A percentile compares a stretch with the other conserved stretches of the same genome.
Evolutionary conservation across 1,140 invertebrate species (phyloP).

Genomic region (Delia radicum): DNA sequence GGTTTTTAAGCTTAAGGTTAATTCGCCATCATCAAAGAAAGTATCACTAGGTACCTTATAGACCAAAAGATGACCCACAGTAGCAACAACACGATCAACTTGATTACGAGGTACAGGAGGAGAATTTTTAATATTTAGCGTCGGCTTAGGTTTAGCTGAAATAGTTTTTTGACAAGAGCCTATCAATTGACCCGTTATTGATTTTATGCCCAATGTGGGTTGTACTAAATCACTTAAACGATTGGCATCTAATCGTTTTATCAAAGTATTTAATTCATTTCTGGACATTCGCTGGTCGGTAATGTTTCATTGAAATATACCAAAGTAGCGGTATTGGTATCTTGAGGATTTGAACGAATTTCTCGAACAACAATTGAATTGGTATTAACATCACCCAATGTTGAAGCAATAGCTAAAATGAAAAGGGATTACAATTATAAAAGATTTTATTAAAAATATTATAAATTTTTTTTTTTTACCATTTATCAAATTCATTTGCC

Average conservation of each 20-base stretch:
- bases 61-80: slow-evolving; percentile 74
- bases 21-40: slow-evolving; percentile 84
- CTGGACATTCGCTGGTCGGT: slow-evolving; percentile 74
- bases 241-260: slow-evolving; percentile 53
- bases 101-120: slow-evolving; percentile 78
- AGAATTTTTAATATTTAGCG: slow-evolving; percentile 65
- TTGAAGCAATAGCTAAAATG: slow-evolving; percentile 36
- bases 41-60: slow-evolving; percentile 82
- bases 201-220: slow-evolving; percentile 66
- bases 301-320: slow-evolving; percentile 88
- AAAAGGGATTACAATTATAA: neutral
- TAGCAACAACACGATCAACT: slow-evolving; percentile 79
- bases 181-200: slow-evolving; percentile 63
- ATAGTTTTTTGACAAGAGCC: slow-evolving; percentile 63
- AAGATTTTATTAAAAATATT: neutral
- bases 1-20: slow-evolving; percentile 73
- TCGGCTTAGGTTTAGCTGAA: slow-evolving; percentile 56
- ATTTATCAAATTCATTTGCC: slow-evolving; percentile 70
- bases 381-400: slow-evolving; percentile 40
- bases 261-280: slow-evolving; percentile 67
- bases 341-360: slow-evolving; percentile 37
- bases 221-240: slow-evolving; percentile 61
- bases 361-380: slow-evolving; percentile 47
- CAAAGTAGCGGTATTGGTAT: slow-evolving; percentile 64
- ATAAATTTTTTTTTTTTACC: slow-evolving; percentile 41